phyloP scores from a whole-genome alignment of 2,113 vertebrate genomes.

The Xenopus laevis region DNA sequence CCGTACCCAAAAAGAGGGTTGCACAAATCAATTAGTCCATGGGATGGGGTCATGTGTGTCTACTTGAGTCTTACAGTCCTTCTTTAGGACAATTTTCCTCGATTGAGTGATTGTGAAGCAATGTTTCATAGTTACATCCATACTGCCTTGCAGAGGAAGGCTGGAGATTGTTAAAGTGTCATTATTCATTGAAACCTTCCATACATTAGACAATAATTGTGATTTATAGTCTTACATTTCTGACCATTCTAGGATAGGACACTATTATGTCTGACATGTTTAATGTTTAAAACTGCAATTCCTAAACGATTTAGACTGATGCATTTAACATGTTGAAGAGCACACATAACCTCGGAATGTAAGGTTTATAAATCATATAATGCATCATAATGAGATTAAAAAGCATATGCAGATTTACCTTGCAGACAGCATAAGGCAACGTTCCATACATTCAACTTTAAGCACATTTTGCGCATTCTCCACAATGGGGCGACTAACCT shows the following conservation, averaged over 20 bases:
- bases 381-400: no score
- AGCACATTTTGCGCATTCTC: conserved; percentile 81
- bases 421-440: conserved; percentile 82
- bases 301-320: not conserved
- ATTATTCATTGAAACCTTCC: conserved; percentile 1
- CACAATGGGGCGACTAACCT: conserved; percentile 84
- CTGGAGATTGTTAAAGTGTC: not conserved
- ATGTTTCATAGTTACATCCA: no score
- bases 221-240: not conserved
- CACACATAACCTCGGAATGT: not conserved
- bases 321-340: not conserved
- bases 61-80: no score
- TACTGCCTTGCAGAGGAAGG: conserved; percentile 2
- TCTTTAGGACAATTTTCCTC: no score
- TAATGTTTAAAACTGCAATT: not conserved
- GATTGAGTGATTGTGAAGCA: no score
- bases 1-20: no score
- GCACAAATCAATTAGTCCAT: no score
- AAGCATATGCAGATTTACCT: conserved; percentile 64
- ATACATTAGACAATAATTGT: not conserved
- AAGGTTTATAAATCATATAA: no score
- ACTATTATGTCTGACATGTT: not conserved
- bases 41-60: no score
- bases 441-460: conserved; percentile 79
- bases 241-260: not conserved